phyloP scores from a whole-genome alignment of 2,888 invertebrate genomes.

The Melipona beecheii region DNA sequence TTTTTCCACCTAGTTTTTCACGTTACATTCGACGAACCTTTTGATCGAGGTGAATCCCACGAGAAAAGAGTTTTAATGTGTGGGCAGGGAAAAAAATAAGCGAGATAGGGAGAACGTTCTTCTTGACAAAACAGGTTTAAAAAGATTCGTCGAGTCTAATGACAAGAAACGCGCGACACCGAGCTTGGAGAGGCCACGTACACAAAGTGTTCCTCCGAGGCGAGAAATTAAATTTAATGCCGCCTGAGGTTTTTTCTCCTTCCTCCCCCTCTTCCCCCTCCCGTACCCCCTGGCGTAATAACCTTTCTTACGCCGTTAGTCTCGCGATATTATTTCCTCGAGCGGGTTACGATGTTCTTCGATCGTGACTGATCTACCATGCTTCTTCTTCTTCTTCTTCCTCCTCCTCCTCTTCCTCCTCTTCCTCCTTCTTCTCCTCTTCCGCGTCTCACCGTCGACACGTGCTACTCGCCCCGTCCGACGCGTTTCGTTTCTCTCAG shows the following conservation, averaged over 20 bases:
- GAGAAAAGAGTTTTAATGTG: no score
- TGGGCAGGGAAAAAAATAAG: background rate
- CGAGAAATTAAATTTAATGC: conserved; percentile 71
- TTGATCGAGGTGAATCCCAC: background rate
- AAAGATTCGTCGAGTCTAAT: conserved; percentile 21
- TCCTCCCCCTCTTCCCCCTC: background rate
- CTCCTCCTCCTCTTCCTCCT: conserved; percentile 11
- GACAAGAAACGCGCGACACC: conserved; percentile 25
- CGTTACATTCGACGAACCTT: background rate
- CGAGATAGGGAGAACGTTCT: background rate
- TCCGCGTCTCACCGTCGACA: conserved; percentile 62
- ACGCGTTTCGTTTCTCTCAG: conserved; percentile 70
- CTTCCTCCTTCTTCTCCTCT: background rate
- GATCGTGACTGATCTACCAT: conserved; percentile 70
- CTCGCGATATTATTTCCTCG: conserved; percentile 68
- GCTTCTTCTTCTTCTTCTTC: conserved; percentile 56
- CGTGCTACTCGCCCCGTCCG: conserved; percentile 60
- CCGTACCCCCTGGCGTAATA: conserved; percentile 54
- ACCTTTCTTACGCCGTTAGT: conserved; percentile 64
- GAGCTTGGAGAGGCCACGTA: conserved; percentile 10
- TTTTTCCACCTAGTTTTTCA: background rate
- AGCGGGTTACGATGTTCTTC: conserved; percentile 55
- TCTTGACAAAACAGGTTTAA: background rate
- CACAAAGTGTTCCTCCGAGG: conserved; percentile 46
- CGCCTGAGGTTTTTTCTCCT: conserved; percentile 16